Base-by-base conservation (phyloP, 2,113 vertebrate species). In the Chionis minor region DNA sequence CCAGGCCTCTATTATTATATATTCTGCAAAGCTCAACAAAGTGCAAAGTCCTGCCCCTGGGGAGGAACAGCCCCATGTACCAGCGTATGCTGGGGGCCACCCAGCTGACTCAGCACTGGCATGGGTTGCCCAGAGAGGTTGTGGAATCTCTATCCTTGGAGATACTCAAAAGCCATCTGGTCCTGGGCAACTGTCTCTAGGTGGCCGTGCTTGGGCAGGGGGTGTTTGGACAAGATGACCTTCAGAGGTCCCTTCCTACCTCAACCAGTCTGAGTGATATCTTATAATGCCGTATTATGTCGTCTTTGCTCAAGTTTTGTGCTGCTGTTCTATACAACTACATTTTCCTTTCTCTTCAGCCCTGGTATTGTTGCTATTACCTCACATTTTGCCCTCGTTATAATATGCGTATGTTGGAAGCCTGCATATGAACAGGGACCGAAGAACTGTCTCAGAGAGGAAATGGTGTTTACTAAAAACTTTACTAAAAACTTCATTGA, bases 251-350 rank as follows among this genome's bases (percentile, higher is more conserved):
- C 16, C 32, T 77, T 86, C n/a, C n/a, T 77, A 13, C n/a, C 18
- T 87, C 51, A 80, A 1, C 6, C 4, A 51, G 14, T 56, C 12
- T 22, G 23, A 92, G 51, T 21, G 38, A 32, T 30, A 8, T 4
- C 10, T 49, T 38, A 6, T 71, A 35, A 23, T 19, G 9, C 22
- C 14, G 7, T 20, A 38, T 70, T 54, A 17, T 26, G 2, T 8
- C 61, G 35, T 15, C 30, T 73, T 94, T 75, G 22, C 40, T 81
- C 40, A 55, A 6, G 19, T 87, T 71, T 11, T 58, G 19, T 51
- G 5, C 7, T 70, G 4, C 7, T 70, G 4, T 8, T 61, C 33
- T 12, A 0, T 56, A 18, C 13, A 78, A 26, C 20, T 1, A 2
- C 2, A 2, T 47, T 66, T 77, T 80, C 21, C 6, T 38, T 49